A percentile compares a stretch with the other conserved stretches of the same genome.
phyloP scores from a whole-genome alignment of 2,888 invertebrate species.

The Drosophila fungiperda region DNA sequence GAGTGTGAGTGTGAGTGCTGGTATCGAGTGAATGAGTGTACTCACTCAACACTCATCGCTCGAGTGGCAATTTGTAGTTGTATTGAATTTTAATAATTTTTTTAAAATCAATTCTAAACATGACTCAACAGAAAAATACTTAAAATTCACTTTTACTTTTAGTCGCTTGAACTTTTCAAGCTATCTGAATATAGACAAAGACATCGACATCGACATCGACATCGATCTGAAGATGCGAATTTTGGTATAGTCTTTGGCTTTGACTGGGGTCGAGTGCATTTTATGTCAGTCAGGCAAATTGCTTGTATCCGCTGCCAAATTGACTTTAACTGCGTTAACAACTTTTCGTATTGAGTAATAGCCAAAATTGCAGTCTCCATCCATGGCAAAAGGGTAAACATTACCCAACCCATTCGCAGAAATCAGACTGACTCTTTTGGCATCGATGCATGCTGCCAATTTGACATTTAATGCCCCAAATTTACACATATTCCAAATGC shows the following conservation, averaged over 20 bases:
- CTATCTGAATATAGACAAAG: background rate
- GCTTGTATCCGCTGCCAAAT: constrained; percentile 64
- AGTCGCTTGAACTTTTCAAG: constrained; percentile 30
- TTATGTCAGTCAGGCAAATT: constrained; percentile 55
- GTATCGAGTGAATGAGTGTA: constrained; percentile 9
- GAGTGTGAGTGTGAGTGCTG: constrained; percentile 16
- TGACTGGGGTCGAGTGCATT: constrained; percentile 49
- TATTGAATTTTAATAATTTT: constrained; percentile 12
- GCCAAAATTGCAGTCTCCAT: constrained; percentile 16
- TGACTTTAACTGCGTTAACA: constrained; percentile 10
- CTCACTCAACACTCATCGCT: constrained; percentile 28
- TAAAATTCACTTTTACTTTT: constrained; percentile 62
- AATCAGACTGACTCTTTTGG: constrained; percentile 18
- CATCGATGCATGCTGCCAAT: constrained; percentile 24
- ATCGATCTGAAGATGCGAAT: constrained; percentile 6
- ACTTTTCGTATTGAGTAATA: constrained; percentile 26
- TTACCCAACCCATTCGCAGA: constrained; percentile 40
- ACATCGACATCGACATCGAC: constrained; percentile 10
- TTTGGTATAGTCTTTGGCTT: constrained; percentile 4
- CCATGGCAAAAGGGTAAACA: constrained; percentile 31
- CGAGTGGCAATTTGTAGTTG: constrained; percentile 59
- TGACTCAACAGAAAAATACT: constrained; percentile 64
- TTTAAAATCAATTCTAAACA: constrained; percentile 33
- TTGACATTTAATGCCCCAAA: constrained; percentile 50
- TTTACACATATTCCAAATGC: background rate